A percentile compares a stretch with the other conserved stretches of the same genome.
Conservation (phyloP, 2,888 invertebrate species). For the Gnatocerus cornutus region DNA sequence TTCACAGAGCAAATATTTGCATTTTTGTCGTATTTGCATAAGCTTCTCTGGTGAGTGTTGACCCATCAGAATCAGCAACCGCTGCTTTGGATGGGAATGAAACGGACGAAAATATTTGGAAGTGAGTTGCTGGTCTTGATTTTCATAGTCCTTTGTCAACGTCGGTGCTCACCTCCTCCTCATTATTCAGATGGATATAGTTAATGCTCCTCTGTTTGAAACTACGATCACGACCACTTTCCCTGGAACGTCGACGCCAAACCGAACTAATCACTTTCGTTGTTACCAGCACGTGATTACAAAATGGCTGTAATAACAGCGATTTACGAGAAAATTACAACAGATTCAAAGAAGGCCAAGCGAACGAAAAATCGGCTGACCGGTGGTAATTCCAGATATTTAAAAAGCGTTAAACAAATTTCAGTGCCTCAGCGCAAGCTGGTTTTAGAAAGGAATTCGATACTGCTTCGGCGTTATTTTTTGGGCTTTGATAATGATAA, state of each 20-base stretch:
- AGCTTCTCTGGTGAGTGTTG: slow-evolving; percentile 25
- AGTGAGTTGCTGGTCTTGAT: slow-evolving; percentile 12
- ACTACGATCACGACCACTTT: slow-evolving; percentile 34
- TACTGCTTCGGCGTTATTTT: too few relatives aligned
- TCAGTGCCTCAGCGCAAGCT: too few relatives aligned
- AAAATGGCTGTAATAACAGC: slow-evolving; percentile 19
- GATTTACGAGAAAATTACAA: background rate
- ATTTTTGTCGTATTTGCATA: slow-evolving; percentile 9
- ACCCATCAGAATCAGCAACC: slow-evolving; percentile 12
- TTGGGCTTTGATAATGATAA: too few relatives aligned
- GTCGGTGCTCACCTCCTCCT: slow-evolving; percentile 27
- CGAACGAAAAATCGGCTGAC: background rate
- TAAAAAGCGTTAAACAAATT: too few relatives aligned
- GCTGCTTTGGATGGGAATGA: background rate
- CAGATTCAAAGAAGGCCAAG: background rate
- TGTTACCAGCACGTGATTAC: slow-evolving; percentile 25
- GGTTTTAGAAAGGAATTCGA: too few relatives aligned
- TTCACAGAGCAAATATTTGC: slow-evolving; percentile 22
- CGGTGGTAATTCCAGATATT: too few relatives aligned
- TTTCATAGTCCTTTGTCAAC: slow-evolving; percentile 30
- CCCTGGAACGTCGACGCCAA: slow-evolving; percentile 27
- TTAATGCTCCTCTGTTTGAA: slow-evolving; percentile 22
- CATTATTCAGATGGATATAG: slow-evolving; percentile 32
- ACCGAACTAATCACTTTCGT: slow-evolving; percentile 32
- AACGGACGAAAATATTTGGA: slow-evolving; percentile 2